These are phyloP conservation scores for Dysmachus trigonus DNA, from an alignment of 2,888 invertebrate genomes.

Conservation along the genomic window DNA sequence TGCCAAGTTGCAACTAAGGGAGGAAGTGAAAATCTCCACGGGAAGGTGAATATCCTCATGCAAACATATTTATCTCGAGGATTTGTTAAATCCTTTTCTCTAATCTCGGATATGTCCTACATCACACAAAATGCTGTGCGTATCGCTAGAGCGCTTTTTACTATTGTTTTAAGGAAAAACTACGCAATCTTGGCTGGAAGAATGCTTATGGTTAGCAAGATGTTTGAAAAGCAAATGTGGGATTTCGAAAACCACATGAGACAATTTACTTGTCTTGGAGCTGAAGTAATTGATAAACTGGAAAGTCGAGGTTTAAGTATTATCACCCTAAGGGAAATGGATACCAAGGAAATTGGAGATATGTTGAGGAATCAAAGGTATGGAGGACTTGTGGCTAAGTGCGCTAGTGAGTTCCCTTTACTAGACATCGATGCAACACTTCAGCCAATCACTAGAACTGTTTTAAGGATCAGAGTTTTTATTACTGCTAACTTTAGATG, in stretches of 20 bases:
- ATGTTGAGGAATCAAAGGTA: conserved; percentile 80
- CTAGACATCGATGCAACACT: conserved; percentile 84
- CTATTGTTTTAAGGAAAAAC: conserved; percentile 88
- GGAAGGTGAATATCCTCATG: conserved; percentile 94
- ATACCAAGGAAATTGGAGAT: conserved; percentile 84
- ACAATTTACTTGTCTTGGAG: conserved; percentile 82
- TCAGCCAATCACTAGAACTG: conserved; percentile 95
- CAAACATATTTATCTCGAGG: conserved; percentile 89
- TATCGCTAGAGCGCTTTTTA: conserved; percentile 91
- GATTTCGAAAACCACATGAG: conserved; percentile 83
- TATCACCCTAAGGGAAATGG: conserved; percentile 85
- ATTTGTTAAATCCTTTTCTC: conserved; percentile 70
- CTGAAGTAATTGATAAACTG: conserved; percentile 81
- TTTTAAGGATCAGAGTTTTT: conserved; percentile 82
- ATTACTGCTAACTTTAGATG: conserved; percentile 82
- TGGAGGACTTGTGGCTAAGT: conserved; percentile 80
- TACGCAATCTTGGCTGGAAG: conserved; percentile 89
- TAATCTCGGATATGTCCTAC: conserved; percentile 62
- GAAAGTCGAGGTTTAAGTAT: conserved; percentile 80
- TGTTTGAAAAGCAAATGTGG: conserved; percentile 94
- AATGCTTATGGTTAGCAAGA: conserved; percentile 87
- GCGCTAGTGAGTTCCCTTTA: conserved; percentile 85
- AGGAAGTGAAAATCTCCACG: conserved; percentile 88
- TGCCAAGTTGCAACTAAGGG: conserved; percentile 83
- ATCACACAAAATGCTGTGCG: conserved; percentile 84